Evolutionary conservation across 2,797 vertebrate genomes (phyloP).

Genomic region (Micrastur ruficollis): DNA sequence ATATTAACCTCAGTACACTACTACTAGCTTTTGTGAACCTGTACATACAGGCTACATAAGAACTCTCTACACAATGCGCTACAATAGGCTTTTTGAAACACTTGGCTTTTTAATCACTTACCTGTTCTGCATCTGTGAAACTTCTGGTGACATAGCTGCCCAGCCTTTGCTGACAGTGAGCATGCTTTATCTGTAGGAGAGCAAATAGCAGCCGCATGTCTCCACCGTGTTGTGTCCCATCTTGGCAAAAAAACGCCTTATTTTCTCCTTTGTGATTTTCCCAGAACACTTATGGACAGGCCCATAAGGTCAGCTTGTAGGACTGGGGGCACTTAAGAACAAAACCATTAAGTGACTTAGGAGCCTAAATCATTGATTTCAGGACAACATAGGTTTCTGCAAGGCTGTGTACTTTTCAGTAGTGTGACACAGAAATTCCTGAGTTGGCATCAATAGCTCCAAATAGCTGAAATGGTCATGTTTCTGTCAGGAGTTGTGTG

Average conservation of each 20-base stretch:
- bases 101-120: background rate
- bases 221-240: background rate
- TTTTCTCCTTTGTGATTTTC: background rate
- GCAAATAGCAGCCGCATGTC: background rate
- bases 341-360: too few relatives aligned
- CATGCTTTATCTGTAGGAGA: too few relatives aligned
- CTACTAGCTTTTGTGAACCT: background rate
- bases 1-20: too few relatives aligned
- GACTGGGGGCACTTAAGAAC: background rate
- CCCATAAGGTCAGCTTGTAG: background rate
- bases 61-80: background rate
- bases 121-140: background rate
- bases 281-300: background rate
- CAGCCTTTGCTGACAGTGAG: background rate
- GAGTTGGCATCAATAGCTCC: background rate
- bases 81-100: background rate
- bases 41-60: accelerated
- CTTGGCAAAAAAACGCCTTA: background rate
- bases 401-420: background rate
- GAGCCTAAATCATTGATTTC: background rate
- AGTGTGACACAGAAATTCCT: background rate
- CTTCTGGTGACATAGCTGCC: background rate
- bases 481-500: background rate
- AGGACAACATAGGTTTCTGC: background rate
- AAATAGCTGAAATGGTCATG: too few relatives aligned